Base-by-base conservation (phyloP, 2,888 invertebrate species). In the Tetropium fuscum region DNA sequence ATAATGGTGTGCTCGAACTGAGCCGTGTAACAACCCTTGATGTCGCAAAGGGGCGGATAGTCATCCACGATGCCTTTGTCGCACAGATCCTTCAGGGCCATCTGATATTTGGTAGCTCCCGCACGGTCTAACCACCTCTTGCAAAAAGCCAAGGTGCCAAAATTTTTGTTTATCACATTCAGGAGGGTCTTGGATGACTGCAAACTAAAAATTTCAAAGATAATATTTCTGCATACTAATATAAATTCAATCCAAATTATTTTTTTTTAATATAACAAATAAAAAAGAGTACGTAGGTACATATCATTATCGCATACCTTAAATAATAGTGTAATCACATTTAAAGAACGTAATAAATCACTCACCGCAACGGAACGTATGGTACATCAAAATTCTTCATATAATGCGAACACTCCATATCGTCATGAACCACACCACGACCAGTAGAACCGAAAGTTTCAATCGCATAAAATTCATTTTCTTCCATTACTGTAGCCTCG, bases 361-460 rank as follows among this genome's bases (percentile, higher is more conserved):
- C 61, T 78, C 80, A 92, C 90, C 95, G 88, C 55, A 98, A 84
- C 11, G 97, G 97, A 55, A 98, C 94, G 80, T 92, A 97, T 66
- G 90, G 88, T 71, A 91, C 91, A 75, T 99, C 98, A 80, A 92
- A 98, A 82, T 97, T 97, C 83, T 98, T 98, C 98, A 99, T 99
- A 81, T 99, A 99, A 84, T 99, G 99, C 10, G 98, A 98, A 74
- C 95, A 95, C 78, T 99, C 99, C 94, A 98, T 96, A 78, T 99
- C 99, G 79, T 99, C 98, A 78, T 98, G 98, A 1, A 99, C 98
- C 60, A 92, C 84, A 0, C 94, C 95, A 49, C 90, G 88, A 1
- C 99, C 99, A 1, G 99, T 99, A 4, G 98, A 98, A 34, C 99
- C 99, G 80, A 99, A 99, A 0, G 99, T 99, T 84, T 99, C 99